These are phyloP conservation scores for Bombyx mandarina DNA, from an alignment of 1,140 invertebrate species.

Conservation along the genomic window DNA sequence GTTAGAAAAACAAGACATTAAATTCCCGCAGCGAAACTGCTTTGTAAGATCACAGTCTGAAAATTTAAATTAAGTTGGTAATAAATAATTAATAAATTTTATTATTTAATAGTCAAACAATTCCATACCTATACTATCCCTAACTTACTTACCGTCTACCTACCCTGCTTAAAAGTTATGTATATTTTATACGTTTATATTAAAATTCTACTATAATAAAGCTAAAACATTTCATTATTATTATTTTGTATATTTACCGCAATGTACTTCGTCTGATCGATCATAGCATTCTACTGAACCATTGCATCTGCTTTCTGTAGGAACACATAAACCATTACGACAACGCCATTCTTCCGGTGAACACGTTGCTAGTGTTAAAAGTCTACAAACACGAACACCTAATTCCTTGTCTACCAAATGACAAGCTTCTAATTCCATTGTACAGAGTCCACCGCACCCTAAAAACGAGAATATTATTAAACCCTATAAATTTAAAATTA, in stretches of 20 bases:
- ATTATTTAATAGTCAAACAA: too few relatives aligned
- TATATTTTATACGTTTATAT: background rate
- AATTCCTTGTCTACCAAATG: constrained; percentile 73
- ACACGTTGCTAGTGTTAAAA: constrained; percentile 60
- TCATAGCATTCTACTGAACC: constrained; percentile 85
- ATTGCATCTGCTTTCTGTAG: constrained; percentile 78
- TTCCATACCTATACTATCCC: too few relatives aligned
- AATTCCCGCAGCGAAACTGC: constrained; percentile 83
- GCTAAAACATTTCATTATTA: background rate
- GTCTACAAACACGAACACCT: constrained; percentile 66
- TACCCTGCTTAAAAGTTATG: too few relatives aligned
- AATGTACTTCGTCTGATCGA: constrained; percentile 83
- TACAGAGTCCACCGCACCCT: constrained; percentile 81
- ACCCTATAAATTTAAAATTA: background rate
- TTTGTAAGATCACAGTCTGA: constrained; percentile 78
- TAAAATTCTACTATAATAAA: background rate
- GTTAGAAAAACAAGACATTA: constrained; percentile 81
- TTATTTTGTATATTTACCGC: constrained; percentile 71
- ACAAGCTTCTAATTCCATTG: constrained; percentile 79
- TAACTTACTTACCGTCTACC: too few relatives aligned
- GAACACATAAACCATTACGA: constrained; percentile 80
- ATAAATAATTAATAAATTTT: too few relatives aligned
- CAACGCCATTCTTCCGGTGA: constrained; percentile 78
- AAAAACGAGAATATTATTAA: constrained; percentile 6
- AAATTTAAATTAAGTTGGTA: background rate